These are phyloP conservation scores for Peromyscus nudipes DNA, from an alignment of 2,797 vertebrate genomes.

Conservation along the genomic window DNA sequence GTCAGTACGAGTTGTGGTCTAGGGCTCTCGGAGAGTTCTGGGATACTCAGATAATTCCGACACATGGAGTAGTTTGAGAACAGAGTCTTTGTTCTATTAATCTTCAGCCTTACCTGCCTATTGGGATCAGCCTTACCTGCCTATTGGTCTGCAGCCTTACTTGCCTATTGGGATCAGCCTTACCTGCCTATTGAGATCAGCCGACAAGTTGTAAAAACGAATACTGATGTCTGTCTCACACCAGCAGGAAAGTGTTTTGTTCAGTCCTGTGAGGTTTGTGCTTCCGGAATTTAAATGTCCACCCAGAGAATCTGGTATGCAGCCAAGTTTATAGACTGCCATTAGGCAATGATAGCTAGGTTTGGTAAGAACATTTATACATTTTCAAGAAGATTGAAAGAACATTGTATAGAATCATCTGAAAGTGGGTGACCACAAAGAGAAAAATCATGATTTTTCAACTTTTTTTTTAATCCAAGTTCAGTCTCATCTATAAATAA, in stretches of 20 bases:
- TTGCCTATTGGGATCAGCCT: not conserved
- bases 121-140: no score
- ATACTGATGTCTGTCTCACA: not conserved
- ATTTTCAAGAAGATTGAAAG: not conserved
- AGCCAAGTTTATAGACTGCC: not conserved
- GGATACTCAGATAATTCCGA: not conserved
- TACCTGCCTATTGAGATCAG: not conserved
- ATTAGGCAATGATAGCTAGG: not conserved
- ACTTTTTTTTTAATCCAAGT: not conserved
- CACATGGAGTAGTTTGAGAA: not conserved
- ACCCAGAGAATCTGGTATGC: not conserved
- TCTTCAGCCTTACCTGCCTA: not conserved
- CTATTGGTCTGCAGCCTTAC: no score
- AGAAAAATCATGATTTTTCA: not conserved
- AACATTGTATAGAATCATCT: not conserved
- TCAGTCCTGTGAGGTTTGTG: slow-evolving; percentile 9
- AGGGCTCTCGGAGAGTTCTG: not conserved
- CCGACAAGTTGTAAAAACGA: not conserved
- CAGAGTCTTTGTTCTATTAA: not conserved
- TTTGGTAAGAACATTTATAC: not conserved
- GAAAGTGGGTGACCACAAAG: not conserved
- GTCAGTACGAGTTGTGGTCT: not conserved
- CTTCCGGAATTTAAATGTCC: not conserved
- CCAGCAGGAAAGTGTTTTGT: not conserved
- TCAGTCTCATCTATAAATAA: not conserved